Conservation (phyloP, 2,888 invertebrate genomes). For the Apamea monoglypha region DNA sequence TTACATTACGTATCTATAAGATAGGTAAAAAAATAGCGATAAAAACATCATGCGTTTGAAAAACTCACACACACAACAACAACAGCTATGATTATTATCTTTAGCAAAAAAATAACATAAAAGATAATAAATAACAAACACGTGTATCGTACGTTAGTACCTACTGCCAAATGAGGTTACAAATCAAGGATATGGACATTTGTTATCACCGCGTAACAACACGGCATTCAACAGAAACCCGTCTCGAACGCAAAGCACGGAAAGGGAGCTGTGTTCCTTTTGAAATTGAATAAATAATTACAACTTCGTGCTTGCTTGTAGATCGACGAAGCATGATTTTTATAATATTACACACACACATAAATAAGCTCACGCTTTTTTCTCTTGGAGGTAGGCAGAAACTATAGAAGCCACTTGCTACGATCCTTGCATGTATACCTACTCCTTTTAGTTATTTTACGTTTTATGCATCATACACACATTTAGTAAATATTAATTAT, state of each 20-base stretch:
- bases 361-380: too few species aligned
- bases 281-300: neutral
- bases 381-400: too few species aligned
- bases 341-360: neutral
- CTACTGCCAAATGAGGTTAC: constrained; percentile 7
- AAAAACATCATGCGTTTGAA: constrained; percentile 9
- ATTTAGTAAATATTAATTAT: too few species aligned
- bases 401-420: too few species aligned
- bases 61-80: too few species aligned
- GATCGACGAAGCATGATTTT: neutral
- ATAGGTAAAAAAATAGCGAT: neutral
- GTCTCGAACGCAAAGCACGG: neutral
- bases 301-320: neutral
- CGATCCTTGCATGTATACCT: too few species aligned
- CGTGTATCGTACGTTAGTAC: neutral
- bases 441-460: too few species aligned
- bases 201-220: constrained; percentile 10
- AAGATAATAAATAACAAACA: neutral
- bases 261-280: constrained; percentile 14
- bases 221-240: neutral
- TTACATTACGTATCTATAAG: neutral
- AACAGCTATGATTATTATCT: constrained; percentile 9
- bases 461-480: too few species aligned
- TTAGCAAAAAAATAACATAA: neutral
- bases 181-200: neutral